A percentile compares a stretch with the other conserved stretches of the same genome.
Conservation (phyloP, 2,888 invertebrate genomes). For the Arge pagana region DNA sequence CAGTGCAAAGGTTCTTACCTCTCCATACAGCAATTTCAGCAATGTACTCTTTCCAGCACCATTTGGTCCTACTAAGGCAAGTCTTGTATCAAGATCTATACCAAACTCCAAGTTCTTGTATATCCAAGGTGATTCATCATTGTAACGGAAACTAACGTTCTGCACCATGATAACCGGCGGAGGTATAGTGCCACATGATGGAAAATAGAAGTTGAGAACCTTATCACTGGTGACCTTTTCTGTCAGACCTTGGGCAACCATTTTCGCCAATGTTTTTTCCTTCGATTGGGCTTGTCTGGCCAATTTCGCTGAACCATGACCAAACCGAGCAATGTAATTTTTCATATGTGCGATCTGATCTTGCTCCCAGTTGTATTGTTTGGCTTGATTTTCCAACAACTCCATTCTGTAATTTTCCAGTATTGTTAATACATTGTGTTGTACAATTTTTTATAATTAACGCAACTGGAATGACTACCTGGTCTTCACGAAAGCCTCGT, state of each 20-base stretch:
- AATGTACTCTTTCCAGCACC: conserved; percentile 99
- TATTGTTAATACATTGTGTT: not conserved
- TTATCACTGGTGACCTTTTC: conserved; percentile 94
- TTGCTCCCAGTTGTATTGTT: conserved; percentile 99
- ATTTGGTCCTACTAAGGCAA: conserved; percentile 97
- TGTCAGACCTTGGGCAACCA: conserved; percentile 97
- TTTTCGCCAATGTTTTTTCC: conserved; percentile 98
- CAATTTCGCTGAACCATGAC: conserved; percentile 98
- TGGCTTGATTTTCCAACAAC: conserved; percentile 96
- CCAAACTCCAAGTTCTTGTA: conserved; percentile 98
- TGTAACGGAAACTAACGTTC: conserved; percentile 96
- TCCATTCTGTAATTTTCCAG: conserved; percentile 69
- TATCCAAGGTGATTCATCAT: conserved; percentile 84
- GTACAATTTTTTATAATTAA: not conserved
- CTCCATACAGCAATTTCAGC: conserved; percentile 92
- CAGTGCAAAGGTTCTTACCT: conserved; percentile 65
- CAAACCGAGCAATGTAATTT: conserved; percentile 98
- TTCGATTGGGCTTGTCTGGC: conserved; percentile 99
- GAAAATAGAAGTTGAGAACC: conserved; percentile 93
- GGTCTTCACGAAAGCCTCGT: conserved; percentile 94
- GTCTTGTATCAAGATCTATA: conserved; percentile 93
- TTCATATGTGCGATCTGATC: conserved; percentile 99
- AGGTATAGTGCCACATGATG: conserved; percentile 89
- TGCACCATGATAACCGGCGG: conserved; percentile 99
- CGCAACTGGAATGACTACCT: conserved; percentile 35